Evolutionary conservation across 2,888 invertebrate genomes (phyloP).

Genomic region (Eupithecia pulchellata): DNA sequence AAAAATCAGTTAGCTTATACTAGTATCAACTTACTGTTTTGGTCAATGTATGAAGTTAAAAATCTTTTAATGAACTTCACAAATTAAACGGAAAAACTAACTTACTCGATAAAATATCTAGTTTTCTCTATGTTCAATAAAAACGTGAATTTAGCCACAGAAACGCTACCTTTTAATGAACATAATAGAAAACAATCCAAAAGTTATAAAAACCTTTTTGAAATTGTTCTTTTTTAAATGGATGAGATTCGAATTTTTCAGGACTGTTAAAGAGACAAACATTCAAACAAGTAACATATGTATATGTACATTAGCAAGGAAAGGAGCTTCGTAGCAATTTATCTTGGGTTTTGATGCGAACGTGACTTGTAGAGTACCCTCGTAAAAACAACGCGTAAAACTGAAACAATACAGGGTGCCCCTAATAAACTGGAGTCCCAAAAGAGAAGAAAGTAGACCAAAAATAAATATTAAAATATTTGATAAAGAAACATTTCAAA

Average conservation of each 20-base stretch:
- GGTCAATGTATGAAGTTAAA: too few species aligned
- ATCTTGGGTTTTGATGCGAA: slow-evolving; percentile 32
- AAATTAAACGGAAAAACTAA: background rate
- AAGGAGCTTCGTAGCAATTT: slow-evolving; percentile 29
- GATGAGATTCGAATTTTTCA: background rate
- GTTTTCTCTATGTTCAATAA: too few species aligned
- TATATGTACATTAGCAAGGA: slow-evolving; percentile 22
- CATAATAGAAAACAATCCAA: background rate
- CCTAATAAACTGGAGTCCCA: background rate
- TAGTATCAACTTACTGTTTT: too few species aligned
- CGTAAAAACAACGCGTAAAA: slow-evolving; percentile 33
- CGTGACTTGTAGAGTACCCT: slow-evolving; percentile 28
- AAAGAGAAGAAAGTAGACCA: background rate
- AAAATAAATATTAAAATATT: background rate
- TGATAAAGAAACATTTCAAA: background rate
- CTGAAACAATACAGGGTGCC: slow-evolving; percentile 25
- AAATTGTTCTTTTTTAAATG: background rate
- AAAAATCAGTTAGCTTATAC: too few species aligned
- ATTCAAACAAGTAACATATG: slow-evolving; percentile 3
- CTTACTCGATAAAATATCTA: too few species aligned
- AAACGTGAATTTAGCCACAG: too few species aligned
- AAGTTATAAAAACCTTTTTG: too few species aligned
- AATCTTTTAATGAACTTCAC: background rate
- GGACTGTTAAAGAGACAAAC: background rate
- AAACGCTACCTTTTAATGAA: too few species aligned